Base-by-base conservation (phyloP, 2,113 vertebrate genomes). In the Poeciliopsis retropinna region DNA sequence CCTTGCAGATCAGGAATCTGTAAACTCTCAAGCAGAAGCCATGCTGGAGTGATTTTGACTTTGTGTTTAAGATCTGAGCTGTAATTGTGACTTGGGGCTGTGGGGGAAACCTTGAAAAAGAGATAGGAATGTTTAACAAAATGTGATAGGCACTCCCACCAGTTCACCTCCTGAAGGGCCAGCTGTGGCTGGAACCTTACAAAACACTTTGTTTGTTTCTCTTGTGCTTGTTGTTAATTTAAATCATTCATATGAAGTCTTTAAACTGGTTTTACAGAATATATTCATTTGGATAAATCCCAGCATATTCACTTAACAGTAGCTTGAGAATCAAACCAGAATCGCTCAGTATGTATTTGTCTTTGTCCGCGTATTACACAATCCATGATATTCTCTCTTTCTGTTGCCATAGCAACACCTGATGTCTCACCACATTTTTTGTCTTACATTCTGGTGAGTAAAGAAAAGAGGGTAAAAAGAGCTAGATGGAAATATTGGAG, bases 371-470 rank as follows among this genome's bases (percentile, higher is more conserved):
- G 57, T 85, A 81, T 63, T 60, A 73, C n/a, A 7, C 67, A 81
- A 79, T 80, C 81, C 81, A 82, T 68, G 72, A 79, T 81, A 69
- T 70, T 72, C 63, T 77, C 62, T 84, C 67, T 83, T 64, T 76
- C 72, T 86, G 89, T 92, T 92, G 79, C 92, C 87, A 93, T 92
- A 72, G 86, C 82, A 91, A 92, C 85, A 70, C 73, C 60, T 70
- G 70, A 73, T 91, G 78, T 88, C 88, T 89, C 70, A 78, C 82
- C 89, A 85, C 85, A 84, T 85, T 17, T 72, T 12, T 72, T 70
- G 70, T 89, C 80, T 90, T 72, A 17, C 25, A 28, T 64, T 73
- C 32, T 27, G 62, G 72, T 13, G 4, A 39, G 32, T 37, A 70
- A 61, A 65, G 30, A 47, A 22, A 29, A 72, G 57, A 63, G 27